Conservation (phyloP, 2,113 vertebrate genomes). For the Aptenodytes patagonicus region DNA sequence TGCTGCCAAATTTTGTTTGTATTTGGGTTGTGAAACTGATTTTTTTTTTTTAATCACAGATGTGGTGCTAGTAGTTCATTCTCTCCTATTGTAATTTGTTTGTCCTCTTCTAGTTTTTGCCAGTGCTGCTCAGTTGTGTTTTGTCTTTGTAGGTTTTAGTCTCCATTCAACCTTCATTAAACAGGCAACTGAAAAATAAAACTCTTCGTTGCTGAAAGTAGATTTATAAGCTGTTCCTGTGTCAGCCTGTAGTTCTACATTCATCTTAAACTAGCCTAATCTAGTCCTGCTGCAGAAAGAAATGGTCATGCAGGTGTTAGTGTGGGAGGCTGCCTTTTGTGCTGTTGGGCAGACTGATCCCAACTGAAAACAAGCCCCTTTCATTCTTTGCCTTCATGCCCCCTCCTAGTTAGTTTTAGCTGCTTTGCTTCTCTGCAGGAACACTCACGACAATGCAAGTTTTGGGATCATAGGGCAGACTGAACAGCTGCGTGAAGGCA, state of each 20-base stretch:
- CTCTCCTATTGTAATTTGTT: background rate
- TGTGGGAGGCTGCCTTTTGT: background rate
- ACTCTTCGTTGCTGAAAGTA: background rate
- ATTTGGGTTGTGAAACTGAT: background rate
- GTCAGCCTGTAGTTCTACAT: background rate
- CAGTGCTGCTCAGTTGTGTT: background rate
- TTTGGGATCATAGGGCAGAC: background rate
- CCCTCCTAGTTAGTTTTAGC: background rate
- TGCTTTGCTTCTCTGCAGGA: background rate
- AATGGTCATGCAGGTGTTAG: fast-evolving
- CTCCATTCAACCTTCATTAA: background rate
- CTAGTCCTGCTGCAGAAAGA: background rate
- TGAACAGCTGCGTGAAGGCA: background rate
- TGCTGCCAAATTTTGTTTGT: background rate
- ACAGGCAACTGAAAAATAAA: background rate
- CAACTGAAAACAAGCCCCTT: background rate
- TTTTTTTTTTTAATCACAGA: background rate
- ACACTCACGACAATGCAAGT: fast-evolving
- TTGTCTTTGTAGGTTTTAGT: background rate
- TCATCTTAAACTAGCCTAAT: background rate
- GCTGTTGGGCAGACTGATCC: background rate
- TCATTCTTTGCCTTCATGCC: background rate
- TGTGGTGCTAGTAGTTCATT: background rate
- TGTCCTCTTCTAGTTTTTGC: background rate
- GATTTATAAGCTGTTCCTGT: background rate